Conservation (phyloP, 2,797 vertebrate genomes). For the Eulemur mongoz region DNA sequence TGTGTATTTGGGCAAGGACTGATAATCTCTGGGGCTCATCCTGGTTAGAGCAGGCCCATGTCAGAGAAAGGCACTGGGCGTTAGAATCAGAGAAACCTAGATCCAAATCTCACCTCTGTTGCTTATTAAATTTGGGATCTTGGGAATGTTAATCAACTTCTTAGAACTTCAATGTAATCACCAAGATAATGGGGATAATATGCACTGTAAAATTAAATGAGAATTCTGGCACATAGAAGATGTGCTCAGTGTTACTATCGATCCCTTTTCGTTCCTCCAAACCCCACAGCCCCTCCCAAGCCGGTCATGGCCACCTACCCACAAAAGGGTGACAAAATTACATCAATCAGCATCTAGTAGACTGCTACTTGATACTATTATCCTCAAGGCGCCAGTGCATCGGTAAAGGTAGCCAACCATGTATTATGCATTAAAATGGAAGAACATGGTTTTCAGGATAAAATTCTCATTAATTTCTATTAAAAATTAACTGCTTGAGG, state of each 20-base stretch:
- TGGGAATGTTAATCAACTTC: background rate
- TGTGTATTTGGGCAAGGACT: background rate
- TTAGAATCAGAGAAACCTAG: background rate
- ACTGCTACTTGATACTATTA: background rate
- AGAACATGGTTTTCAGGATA: slow-evolving; percentile 33
- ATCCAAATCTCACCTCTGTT: background rate
- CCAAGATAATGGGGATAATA: background rate
- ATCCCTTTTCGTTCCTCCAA: background rate
- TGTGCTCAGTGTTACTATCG: background rate
- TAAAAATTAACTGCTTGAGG: slow-evolving; percentile 44
- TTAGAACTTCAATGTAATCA: slow-evolving; percentile 27
- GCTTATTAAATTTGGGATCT: background rate
- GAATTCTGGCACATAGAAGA: background rate
- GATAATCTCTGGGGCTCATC: background rate
- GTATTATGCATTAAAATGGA: background rate
- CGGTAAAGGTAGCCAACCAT: background rate
- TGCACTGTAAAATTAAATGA: background rate
- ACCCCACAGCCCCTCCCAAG: background rate
- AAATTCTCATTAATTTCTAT: slow-evolving; percentile 54
- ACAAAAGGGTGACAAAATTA: background rate
- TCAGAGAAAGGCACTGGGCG: background rate
- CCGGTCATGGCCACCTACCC: background rate
- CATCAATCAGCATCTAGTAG: background rate
- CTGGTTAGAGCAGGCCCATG: background rate
- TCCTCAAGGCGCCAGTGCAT: background rate